Conservation (phyloP, 1,140 invertebrate species). For the Achroia grisella region DNA sequence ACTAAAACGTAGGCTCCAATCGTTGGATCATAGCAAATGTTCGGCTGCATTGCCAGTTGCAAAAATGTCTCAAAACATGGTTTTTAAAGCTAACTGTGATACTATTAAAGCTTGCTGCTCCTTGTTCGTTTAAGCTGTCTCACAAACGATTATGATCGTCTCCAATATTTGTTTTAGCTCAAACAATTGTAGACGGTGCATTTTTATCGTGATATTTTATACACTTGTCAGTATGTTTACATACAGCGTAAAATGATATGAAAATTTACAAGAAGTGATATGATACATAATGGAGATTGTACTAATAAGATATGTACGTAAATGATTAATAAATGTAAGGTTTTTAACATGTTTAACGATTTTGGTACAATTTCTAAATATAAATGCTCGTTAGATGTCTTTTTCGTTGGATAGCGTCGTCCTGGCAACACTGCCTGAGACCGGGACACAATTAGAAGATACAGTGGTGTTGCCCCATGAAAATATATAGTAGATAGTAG, state of each 20-base stretch:
- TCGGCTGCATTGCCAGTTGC: conserved; percentile 12
- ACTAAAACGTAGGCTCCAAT: conserved; percentile 47
- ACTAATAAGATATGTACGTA: conserved; percentile 71
- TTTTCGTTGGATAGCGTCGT: conserved; percentile 54
- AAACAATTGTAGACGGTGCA: conserved; percentile 20
- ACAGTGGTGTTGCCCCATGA: conserved; percentile 13
- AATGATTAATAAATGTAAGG: conserved; percentile 47
- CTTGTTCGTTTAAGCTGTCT: conserved; percentile 6
- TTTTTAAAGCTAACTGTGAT: conserved; percentile 65
- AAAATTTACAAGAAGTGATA: conserved; percentile 69
- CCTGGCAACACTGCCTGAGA: conserved; percentile 39
- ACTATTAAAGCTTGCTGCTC: conserved; percentile 57
- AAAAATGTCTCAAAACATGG: conserved; percentile 46
- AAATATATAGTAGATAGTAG: conserved; percentile 18
- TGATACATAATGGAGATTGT: conserved; percentile 63
- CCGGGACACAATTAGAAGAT: conserved; percentile 11
- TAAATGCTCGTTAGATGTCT: conserved; percentile 67
- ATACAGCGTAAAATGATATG: conserved; percentile 67
- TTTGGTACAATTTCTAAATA: conserved; percentile 57
- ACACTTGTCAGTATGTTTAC: conserved; percentile 42
- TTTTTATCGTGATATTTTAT: conserved; percentile 50
- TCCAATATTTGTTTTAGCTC: conserved; percentile 10
- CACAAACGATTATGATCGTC: conserved; percentile 4
- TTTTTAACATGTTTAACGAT: conserved; percentile 30
- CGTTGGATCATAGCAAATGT: conserved; percentile 14